Conservation (phyloP, 2,888 invertebrate genomes). For the Leptodirus hochenwartii region DNA sequence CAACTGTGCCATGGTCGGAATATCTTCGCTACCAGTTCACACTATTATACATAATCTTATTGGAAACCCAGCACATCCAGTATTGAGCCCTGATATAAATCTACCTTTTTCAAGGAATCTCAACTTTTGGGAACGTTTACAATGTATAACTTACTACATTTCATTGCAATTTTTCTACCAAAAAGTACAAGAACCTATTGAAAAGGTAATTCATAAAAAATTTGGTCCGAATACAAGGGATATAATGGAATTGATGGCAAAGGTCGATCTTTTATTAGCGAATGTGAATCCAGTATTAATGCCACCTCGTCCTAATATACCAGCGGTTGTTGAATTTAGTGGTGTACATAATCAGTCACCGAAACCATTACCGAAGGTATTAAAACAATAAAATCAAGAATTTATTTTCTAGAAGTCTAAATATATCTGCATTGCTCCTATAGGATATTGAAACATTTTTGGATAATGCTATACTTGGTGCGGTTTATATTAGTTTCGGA, state of each 20-base stretch:
- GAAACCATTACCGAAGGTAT: not conserved
- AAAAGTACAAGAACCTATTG: no score
- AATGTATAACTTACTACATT: not conserved
- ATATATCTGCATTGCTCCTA: no score
- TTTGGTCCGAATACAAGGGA: no score
- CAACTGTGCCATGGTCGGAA: not conserved
- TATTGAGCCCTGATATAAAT: not conserved
- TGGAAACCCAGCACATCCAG: not conserved
- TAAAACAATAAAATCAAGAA: slow-evolving; percentile 2
- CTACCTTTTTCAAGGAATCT: not conserved
- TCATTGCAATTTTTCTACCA: no score
- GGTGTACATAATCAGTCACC: no score
- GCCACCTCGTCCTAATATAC: no score
- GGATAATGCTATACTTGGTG: not conserved
- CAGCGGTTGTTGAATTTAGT: no score
- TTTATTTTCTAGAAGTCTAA: no score
- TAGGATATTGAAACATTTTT: slow-evolving; percentile 4
- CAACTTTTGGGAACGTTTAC: not conserved
- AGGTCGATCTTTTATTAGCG: no score
- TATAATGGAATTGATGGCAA: no score
- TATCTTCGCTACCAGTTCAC: not conserved
- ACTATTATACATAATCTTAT: not conserved
- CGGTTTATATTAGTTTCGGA: slow-evolving; percentile 5
- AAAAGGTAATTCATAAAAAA: no score
- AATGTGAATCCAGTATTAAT: no score